Evolutionary conservation across 2,888 invertebrate genomes (phyloP).

Genomic region (Lathronympha strigana): DNA sequence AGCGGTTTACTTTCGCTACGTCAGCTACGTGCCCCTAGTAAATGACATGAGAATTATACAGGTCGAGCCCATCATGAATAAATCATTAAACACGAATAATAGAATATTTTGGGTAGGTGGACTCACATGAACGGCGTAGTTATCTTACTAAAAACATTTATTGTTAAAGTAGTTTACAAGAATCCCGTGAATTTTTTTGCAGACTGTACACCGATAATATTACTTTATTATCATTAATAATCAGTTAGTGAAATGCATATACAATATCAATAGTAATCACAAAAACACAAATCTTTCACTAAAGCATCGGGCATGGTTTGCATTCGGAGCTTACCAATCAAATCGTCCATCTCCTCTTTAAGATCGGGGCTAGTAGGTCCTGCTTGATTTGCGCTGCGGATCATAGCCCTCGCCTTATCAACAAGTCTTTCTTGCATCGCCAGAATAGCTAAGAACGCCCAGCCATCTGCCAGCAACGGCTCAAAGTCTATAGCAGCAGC

Average conservation of each 20-base stretch:
- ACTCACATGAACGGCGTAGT: not conserved
- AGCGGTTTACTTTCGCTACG: slow-evolving; percentile 34
- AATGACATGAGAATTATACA: slow-evolving; percentile 12
- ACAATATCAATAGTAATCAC: slow-evolving; percentile 56
- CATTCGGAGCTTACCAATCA: slow-evolving; percentile 58
- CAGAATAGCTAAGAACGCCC: slow-evolving; percentile 71
- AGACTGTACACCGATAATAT: not conserved
- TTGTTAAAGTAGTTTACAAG: not conserved
- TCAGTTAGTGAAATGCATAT: no score
- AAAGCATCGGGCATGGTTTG: slow-evolving; percentile 63
- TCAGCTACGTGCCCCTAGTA: slow-evolving; percentile 5
- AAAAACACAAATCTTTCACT: slow-evolving; percentile 67
- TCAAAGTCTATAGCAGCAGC: slow-evolving; percentile 70
- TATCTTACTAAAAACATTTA: not conserved
- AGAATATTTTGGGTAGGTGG: not conserved
- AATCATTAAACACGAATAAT: not conserved
- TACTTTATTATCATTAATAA: no score
- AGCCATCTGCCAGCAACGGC: slow-evolving; percentile 71
- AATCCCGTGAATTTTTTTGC: not conserved
- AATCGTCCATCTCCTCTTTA: slow-evolving; percentile 58
- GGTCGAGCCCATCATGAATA: slow-evolving; percentile 7
- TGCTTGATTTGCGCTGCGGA: slow-evolving; percentile 70
- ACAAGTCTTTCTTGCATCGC: slow-evolving; percentile 64
- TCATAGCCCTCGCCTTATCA: slow-evolving; percentile 65
- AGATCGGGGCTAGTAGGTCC: slow-evolving; percentile 67